Evolutionary conservation across 2,888 invertebrate species (phyloP), one percentile per base, ranked within the genome.

Genomic region (Napeogenes sylphis): DNA sequence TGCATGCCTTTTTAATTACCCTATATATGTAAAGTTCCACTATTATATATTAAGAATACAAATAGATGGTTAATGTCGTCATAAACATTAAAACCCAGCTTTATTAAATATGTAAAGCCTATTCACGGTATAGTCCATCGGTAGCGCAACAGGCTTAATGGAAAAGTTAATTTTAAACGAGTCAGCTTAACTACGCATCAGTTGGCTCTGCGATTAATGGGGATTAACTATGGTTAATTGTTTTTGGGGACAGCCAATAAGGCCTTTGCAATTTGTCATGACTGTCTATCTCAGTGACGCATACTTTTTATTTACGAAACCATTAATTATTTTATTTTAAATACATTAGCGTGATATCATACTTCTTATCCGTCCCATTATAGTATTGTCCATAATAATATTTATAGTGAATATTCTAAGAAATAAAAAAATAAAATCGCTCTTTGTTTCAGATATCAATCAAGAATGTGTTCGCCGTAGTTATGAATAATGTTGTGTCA

Each of bases 401-500:
- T 38, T 38, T 38, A 6, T 38, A 38, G 38, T 38, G 1, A 38
- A 38, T 6, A 38, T 38, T 38, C 21, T 21, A 21, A 21, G 21
- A 8, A 42, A 10, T 42, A 42, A 2, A 30, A 51, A 30, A 51
- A 51, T 12, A 8, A 30, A 21, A 30, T 30, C 53, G 56, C 60
- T 66, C 67, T 55, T 83, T 82, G 78, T 86, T 87, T 12, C 84
- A 87, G 87, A 77, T 83, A 76, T 72, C 62, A 53, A 59, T 38
- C 46, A 47, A 56, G 65, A 62, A 55, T 62, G 59, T 33, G 61
- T 60, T 65, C 51, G 55, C 30, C 46, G 56, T 45, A 45, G 10
- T 64, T 53, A 47, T 62, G 63, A 68, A 78, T 73, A 73, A 86
- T 85, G 83, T 81, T 83, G 85, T 85, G 83, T 85, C 82, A 75